Evolutionary conservation across 2,113 vertebrate species (phyloP), one percentile per base, ranked within the genome.

Genomic region (Antechinus stuartii): DNA sequence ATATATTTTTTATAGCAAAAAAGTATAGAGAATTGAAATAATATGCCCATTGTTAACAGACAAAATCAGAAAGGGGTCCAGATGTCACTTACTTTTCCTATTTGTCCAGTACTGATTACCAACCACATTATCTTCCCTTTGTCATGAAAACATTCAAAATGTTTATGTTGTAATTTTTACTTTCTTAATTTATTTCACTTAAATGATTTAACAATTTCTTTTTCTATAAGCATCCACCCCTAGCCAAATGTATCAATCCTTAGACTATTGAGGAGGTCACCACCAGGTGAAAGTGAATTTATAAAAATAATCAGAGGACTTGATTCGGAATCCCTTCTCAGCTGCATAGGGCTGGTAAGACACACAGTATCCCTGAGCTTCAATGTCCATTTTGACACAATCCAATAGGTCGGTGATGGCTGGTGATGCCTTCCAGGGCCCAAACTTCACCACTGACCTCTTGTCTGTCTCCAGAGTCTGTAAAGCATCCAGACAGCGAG

Each of bases 231-330:
- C 10, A 42, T 35, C 30, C 54, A 56, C 8, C 30, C 54, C 47
- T 94, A 35, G 49, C 49, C 42, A 3, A 52, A 91, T 76, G 12
- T 84, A 46, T 92, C 24, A 49, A 50, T 7, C 16, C 26, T n/a
- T 54, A 19, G 0, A 0, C 12, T 24, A 35, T 5, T 25, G 8
- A 42, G 35, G 27, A n/a, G 89, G n/a, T 97, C 98, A 99, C 99
- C 99, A 99, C 99, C 99, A 99, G 22, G 98, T 99, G 97, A 99
- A 99, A 0, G 97, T 93, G 93, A 99, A 98, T 49, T 98, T 99
- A 96, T 99, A 99, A 98, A 99, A 99, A 98, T 96, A 99, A 94
- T 98, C 94, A 0, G 98, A 98, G 0, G 98, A 98, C 92, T 98
- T 98, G 96, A 98, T 98, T 47, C 99, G 96, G 96, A 99, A 99